phyloP scores from a whole-genome alignment of 2,888 invertebrate species.

The Acanthosepion esculentum region DNA sequence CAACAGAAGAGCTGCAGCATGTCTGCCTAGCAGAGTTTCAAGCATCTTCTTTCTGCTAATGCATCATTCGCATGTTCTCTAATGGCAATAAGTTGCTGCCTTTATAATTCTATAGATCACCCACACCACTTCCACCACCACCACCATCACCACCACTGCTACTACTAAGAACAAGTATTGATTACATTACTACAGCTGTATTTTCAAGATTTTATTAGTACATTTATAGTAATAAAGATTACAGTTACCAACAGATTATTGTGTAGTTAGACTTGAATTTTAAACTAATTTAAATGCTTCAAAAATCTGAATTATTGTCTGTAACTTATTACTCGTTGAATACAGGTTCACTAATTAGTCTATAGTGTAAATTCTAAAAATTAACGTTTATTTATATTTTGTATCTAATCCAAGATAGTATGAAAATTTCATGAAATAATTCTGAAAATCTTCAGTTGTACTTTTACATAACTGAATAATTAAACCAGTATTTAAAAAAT shows the following conservation, averaged over 20 bases:
- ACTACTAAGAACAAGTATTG: neutral
- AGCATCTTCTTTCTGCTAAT: conserved; percentile 36
- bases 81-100: conserved; percentile 38
- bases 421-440: neutral
- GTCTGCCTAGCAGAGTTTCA: conserved; percentile 40
- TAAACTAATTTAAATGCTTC: neutral
- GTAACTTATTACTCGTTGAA: neutral
- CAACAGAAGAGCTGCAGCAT: conserved; percentile 41
- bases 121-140: neutral
- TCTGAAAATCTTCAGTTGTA: no score
- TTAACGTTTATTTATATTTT: neutral
- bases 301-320: neutral
- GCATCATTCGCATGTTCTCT: conserved; percentile 40
- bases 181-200: neutral
- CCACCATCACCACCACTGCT: neutral
- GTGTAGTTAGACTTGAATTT: neutral
- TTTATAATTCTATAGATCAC: conserved; percentile 38
- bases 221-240: neutral
- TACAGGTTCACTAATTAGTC: neutral
- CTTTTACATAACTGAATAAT: no score
- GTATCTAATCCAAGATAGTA: neutral
- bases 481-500: no score
- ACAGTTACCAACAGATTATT: neutral
- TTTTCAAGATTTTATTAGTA: neutral
- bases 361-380: neutral